Percentiles rank a stretch among this genome's conserved stretches.
Evolutionary conservation across 2,888 invertebrate genomes (phyloP).

Genomic region (Limnephilus lunatus): DNA sequence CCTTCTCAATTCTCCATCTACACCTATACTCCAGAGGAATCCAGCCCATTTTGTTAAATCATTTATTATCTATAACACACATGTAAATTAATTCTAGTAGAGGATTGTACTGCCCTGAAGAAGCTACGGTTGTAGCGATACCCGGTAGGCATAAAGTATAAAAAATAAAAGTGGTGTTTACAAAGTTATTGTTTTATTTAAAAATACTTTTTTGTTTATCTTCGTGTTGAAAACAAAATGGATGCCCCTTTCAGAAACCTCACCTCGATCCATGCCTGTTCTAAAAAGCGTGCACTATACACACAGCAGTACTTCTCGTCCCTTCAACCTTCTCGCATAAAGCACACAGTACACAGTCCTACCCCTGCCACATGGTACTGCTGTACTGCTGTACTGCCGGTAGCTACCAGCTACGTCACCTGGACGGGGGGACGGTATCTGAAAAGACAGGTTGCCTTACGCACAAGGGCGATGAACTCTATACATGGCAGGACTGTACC

Average conservation of each 20-base stretch:
- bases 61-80: too few relatives aligned
- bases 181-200: too few relatives aligned
- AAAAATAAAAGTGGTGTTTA: too few relatives aligned
- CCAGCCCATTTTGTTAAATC: too few relatives aligned
- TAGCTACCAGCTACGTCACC: background rate
- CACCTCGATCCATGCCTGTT: background rate
- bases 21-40: too few relatives aligned
- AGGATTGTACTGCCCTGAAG: too few relatives aligned
- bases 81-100: too few relatives aligned
- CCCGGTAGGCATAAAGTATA: too few relatives aligned
- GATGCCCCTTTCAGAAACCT: background rate
- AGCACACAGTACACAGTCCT: background rate
- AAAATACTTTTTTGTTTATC: too few relatives aligned
- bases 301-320: background rate
- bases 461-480: constrained; percentile 25
- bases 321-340: constrained; percentile 2
- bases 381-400: background rate
- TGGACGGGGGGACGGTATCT: background rate
- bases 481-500: background rate
- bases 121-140: too few relatives aligned
- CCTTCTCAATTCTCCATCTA: too few relatives aligned
- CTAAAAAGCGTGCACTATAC: background rate
- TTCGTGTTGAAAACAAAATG: background rate
- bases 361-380: background rate
- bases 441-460: constrained; percentile 23